Percentiles rank a stretch among this genome's conserved stretches.
These are phyloP conservation scores for Cheilosia scutellata DNA, from an alignment of 2,888 invertebrate species.

Conservation along the genomic window DNA sequence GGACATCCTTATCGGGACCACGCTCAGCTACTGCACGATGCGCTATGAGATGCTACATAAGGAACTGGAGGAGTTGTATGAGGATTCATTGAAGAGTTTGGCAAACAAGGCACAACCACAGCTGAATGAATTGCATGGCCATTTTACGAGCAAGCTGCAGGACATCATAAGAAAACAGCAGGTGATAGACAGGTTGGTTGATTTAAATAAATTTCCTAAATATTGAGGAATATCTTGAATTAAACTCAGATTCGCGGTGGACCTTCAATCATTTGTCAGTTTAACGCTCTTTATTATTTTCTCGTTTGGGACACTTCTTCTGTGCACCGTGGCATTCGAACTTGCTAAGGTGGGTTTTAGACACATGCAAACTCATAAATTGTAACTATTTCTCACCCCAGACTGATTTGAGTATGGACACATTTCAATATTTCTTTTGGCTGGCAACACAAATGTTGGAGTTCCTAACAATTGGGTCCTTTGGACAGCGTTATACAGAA, in stretches of 20 bases:
- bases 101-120: neutral
- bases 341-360: slow-evolving; percentile 24
- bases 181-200: slow-evolving; percentile 27
- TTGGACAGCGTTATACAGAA: slow-evolving; percentile 54
- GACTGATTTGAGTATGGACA: slow-evolving; percentile 34
- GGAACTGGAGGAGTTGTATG: slow-evolving; percentile 24
- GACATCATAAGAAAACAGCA: slow-evolving; percentile 50
- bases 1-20: slow-evolving; percentile 49
- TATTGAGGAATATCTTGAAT: neutral
- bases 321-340: slow-evolving; percentile 52
- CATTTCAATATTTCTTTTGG: slow-evolving; percentile 40
- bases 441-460: slow-evolving; percentile 44
- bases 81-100: neutral
- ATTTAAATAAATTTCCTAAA: neutral
- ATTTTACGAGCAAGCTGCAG: slow-evolving; percentile 22
- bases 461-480: slow-evolving; percentile 49
- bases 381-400: neutral
- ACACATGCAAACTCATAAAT: neutral
- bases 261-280: slow-evolving; percentile 35
- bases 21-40: slow-evolving; percentile 34
- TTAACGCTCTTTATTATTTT: slow-evolving; percentile 29
- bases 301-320: slow-evolving; percentile 48
- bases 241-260: slow-evolving; percentile 33
- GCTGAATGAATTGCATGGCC: slow-evolving; percentile 31
- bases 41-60: slow-evolving; percentile 41